These are phyloP conservation scores for Drosophila grimshawi DNA, from an alignment of 1,140 invertebrate genomes.

Conservation along the genomic window DNA sequence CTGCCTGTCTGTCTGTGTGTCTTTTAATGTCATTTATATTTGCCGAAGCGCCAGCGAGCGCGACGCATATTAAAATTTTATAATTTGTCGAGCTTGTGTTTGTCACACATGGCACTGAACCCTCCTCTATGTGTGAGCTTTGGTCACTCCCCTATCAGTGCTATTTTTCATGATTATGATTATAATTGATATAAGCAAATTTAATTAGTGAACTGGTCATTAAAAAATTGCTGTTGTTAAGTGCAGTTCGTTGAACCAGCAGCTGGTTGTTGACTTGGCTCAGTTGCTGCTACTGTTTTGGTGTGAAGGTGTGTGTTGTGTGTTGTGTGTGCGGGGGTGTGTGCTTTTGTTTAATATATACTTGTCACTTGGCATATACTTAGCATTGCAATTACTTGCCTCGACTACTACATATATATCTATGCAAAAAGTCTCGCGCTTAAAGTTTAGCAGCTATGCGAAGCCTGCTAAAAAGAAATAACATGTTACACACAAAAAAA, in stretches of 20 bases:
- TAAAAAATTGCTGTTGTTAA: slow-evolving; percentile 13
- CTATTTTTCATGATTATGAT: slow-evolving; percentile 24
- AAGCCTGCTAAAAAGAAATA: slow-evolving; percentile 28
- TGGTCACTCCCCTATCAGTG: slow-evolving; percentile 1
- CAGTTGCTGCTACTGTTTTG: not conserved
- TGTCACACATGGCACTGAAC: not conserved
- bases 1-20: not conserved
- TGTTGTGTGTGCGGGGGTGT: slow-evolving; percentile 11
- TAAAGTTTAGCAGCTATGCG: slow-evolving; percentile 30
- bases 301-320: slow-evolving; percentile 13
- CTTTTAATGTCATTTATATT: slow-evolving; percentile 5
- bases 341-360: slow-evolving; percentile 5
- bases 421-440: slow-evolving; percentile 35
- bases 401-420: not conserved
- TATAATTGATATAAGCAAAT: slow-evolving; percentile 47
- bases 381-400: slow-evolving; percentile 36
- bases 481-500: slow-evolving; percentile 12
- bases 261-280: slow-evolving; percentile 34
- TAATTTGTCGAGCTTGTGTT: not conserved
- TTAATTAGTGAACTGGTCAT: slow-evolving; percentile 49
- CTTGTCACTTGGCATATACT: slow-evolving; percentile 41
- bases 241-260: slow-evolving; percentile 44
- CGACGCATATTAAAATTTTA: slow-evolving; percentile 14
- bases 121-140: not conserved
- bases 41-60: not conserved